Base-by-base conservation (phyloP, 2,888 invertebrate species). In the Myopa tessellatipennis region DNA sequence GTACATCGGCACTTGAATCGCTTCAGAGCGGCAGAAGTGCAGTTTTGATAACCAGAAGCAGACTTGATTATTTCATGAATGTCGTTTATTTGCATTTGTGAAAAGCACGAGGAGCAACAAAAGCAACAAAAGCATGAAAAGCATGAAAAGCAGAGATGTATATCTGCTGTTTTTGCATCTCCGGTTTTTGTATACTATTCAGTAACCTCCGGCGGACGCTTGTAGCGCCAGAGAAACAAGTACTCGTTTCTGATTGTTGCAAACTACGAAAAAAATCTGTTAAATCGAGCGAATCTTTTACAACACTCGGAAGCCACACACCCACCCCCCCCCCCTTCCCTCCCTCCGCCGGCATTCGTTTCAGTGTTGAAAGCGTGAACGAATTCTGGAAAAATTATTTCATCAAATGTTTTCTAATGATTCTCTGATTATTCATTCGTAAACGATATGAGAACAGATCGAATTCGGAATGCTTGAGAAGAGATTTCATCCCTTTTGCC, bases 1-100 rank as follows among this genome's bases (percentile, higher is more conserved):
- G 74, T 74, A 40, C 55, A 55, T 26, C 26, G 55, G 70, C 55
- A 70, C 70, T 70, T 70, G 55, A 26, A 36, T 55, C 52, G 34
- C 55, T 70, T 3, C 70, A 52, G 4, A 26, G n/a, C 55, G 14
- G 26, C 26, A 26, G 26, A 14, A 55, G 4, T 55, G 55, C 55
- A 55, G 55, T 63, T 4, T 16, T 3, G n/a, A 26, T 7, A 34
- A 14, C 45, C n/a, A 60, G 73, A 26, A 52, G 45, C 40, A 69
- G 10, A 68, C 75, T 75, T 68, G 63, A 63, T 68, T 75, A 69
- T 75, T 69, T 69, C 60, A 75, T 69, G 75, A 60, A 18, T 74
- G 67, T 74, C 67, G 74, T 74, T 74, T 74, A 67, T 74, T 74
- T 74, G 36, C 60, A 38, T 55, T 67, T 67, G 36, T 63, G 63